Conservation (phyloP, 2,888 invertebrate genomes). For the Mantis religiosa region DNA sequence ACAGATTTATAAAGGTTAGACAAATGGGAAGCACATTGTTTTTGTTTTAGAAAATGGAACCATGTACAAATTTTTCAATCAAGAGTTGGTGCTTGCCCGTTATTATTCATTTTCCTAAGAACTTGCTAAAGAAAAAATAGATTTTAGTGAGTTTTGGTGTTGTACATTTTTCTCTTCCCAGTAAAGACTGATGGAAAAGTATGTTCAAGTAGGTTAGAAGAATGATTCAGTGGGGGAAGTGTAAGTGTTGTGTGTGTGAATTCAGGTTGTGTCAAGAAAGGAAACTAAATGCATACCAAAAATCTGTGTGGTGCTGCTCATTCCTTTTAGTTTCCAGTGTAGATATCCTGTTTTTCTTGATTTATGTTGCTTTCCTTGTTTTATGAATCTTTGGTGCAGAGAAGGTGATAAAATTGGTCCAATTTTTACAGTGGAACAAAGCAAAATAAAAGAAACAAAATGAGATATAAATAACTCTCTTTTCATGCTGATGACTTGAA, state of each 20-base stretch:
- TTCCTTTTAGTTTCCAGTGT: not conserved
- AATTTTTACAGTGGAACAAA: not conserved
- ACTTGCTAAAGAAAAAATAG: not conserved
- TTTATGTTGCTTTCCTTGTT: not conserved
- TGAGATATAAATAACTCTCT: not conserved
- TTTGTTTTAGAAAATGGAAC: not conserved
- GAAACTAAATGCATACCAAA: not conserved
- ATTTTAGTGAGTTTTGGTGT: slow-evolving; percentile 1
- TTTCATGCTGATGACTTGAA: not conserved
- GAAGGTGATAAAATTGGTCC: not conserved
- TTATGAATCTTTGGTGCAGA: not conserved
- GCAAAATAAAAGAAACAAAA: not conserved
- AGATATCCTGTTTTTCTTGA: not conserved
- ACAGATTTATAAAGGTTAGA: not conserved
- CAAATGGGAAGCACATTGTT: not conserved
- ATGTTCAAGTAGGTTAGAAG: not conserved
- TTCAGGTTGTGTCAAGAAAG: not conserved
- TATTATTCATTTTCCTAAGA: slow-evolving; percentile 2
- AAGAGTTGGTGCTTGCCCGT: slow-evolving; percentile 1
- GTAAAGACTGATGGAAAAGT: slow-evolving; percentile 1
- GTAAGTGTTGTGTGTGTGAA: slow-evolving; percentile 2
- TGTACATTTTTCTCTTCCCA: not conserved
- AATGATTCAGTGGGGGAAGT: not conserved
- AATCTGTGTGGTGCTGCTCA: not conserved
- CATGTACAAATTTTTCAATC: slow-evolving; percentile 8